Evolutionary conservation across 2,888 invertebrate species (phyloP).

Genomic region (Embidobia sp.): DNA sequence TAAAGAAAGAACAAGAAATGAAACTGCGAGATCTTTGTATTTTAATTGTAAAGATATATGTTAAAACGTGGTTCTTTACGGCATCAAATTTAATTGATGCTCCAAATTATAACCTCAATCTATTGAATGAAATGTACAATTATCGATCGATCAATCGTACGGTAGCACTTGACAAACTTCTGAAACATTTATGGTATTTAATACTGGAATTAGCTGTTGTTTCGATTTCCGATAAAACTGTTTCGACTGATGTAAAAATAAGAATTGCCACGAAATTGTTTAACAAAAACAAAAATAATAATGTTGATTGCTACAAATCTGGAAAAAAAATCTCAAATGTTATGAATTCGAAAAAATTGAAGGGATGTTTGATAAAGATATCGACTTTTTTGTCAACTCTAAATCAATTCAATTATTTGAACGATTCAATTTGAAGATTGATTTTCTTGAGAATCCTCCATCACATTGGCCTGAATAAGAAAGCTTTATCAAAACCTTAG

Average conservation of each 20-base stretch:
- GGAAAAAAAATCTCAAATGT: no score
- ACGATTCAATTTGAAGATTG: no score
- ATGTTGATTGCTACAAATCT: no score
- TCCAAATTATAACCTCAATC: neutral
- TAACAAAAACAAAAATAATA: no score
- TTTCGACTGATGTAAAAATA: neutral
- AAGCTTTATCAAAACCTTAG: no score
- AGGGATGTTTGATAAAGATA: no score
- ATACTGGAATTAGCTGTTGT: neutral
- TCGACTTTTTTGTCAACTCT: no score
- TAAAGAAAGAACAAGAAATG: conserved; percentile 3
- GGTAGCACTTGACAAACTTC: neutral
- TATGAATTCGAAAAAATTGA: no score
- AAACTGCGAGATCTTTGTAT: conserved; percentile 57
- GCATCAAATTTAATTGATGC: neutral
- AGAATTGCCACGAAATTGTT: no score
- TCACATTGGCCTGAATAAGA: no score
- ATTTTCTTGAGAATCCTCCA: no score
- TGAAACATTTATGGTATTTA: neutral
- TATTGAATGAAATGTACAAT: neutral
- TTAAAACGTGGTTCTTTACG: conserved; percentile 61
- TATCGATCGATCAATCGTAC: neutral
- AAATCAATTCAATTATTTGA: no score
- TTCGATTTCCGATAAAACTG: neutral
- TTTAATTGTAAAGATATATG: conserved; percentile 60